Evolutionary conservation across 2,797 vertebrate species (phyloP).

Genomic region (Channa striata): DNA sequence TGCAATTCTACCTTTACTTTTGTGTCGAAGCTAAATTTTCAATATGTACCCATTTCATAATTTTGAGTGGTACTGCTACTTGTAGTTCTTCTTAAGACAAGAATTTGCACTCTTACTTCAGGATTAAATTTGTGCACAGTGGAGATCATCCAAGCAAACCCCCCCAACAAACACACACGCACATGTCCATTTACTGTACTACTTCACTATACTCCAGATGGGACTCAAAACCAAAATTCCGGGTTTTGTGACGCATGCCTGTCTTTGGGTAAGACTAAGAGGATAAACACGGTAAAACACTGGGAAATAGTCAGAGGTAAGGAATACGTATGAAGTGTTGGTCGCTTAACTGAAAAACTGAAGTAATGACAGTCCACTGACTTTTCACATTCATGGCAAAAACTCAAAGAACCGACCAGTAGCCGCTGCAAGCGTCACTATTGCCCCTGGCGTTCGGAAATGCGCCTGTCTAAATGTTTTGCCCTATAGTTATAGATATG

Average conservation of each 20-base stretch:
- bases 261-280: too few species aligned
- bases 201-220: not conserved
- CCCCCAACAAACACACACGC: too few species aligned
- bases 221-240: not conserved
- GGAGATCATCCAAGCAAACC: too few species aligned
- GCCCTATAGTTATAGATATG: accelerated
- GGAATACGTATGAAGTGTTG: not conserved
- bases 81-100: too few species aligned
- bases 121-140: too few species aligned
- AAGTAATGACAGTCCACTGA: accelerated
- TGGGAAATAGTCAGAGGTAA: not conserved
- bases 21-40: too few species aligned
- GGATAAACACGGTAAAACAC: not conserved
- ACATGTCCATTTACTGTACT: not conserved
- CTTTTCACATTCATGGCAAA: not conserved
- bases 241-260: not conserved
- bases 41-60: too few species aligned
- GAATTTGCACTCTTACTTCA: too few species aligned
- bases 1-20: too few species aligned
- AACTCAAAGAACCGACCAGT: not conserved
- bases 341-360: not conserved
- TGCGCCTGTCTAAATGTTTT: conserved; percentile 38
- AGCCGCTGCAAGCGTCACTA: conserved; percentile 37
- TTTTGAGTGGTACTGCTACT: too few species aligned
- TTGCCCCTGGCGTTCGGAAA: not conserved